Percentiles rank a stretch among this genome's conserved stretches.
Evolutionary conservation across 2,113 vertebrate species (phyloP).

Genomic region (Microcebus tavaratra): DNA sequence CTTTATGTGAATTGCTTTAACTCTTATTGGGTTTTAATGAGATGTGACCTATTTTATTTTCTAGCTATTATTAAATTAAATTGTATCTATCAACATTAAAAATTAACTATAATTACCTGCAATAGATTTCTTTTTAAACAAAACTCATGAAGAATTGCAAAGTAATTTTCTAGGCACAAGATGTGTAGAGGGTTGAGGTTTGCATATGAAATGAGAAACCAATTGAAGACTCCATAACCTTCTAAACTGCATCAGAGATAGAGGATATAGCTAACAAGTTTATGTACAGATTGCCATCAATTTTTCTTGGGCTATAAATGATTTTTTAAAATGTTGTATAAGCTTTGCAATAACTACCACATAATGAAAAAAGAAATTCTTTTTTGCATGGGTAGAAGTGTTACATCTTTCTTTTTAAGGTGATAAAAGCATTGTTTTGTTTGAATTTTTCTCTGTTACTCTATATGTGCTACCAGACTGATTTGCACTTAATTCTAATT

Average conservation of each 20-base stretch:
- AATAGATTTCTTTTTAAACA: conserved; percentile 53
- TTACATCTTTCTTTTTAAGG: not conserved
- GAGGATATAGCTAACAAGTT: not conserved
- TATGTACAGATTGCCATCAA: not conserved
- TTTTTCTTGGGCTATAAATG: not conserved
- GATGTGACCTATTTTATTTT: conserved; percentile 58
- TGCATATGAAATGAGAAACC: not conserved
- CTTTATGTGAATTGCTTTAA: conserved; percentile 43
- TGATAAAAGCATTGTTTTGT: not conserved
- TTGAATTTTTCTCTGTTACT: not conserved
- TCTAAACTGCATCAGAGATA: not conserved
- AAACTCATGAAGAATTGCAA: not conserved
- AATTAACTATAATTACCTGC: conserved; percentile 35
- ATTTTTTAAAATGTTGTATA: not conserved
- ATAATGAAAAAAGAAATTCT: not conserved
- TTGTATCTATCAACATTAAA: conserved; percentile 33
- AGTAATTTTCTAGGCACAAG: not conserved
- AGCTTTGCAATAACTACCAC: not conserved
- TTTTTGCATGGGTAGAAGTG: too few relatives aligned
- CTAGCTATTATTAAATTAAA: conserved; percentile 36
- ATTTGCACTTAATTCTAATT: not conserved
- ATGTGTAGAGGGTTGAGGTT: not conserved
- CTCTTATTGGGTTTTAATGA: conserved; percentile 42
- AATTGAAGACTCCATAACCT: not conserved
- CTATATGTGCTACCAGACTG: not conserved